Percentiles rank a stretch among this genome's conserved stretches.
These are phyloP conservation scores for Diachrysia chrysitis DNA, from an alignment of 2,888 invertebrate genomes.

Conservation along the genomic window DNA sequence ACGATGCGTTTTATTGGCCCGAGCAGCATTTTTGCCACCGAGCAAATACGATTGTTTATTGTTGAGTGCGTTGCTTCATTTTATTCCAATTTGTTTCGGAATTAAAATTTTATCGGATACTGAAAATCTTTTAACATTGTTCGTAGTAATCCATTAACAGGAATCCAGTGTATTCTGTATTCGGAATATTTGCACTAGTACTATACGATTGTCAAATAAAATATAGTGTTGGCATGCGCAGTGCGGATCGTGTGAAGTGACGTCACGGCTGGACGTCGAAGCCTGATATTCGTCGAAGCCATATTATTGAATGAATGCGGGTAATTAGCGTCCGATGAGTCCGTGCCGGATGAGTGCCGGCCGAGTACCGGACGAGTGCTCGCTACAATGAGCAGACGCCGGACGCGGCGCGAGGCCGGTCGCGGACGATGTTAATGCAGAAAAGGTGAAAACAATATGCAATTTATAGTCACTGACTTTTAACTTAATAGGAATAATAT, in stretches of 20 bases:
- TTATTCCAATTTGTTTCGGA: not conserved
- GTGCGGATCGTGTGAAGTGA: not conserved
- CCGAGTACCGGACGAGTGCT: constrained; percentile 33
- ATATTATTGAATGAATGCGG: constrained; percentile 25
- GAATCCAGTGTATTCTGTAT: not conserved
- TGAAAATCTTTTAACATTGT: not conserved
- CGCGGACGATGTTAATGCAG: not conserved
- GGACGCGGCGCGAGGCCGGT: not conserved
- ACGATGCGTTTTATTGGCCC: not conserved
- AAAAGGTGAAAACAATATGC: constrained; percentile 16
- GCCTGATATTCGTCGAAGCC: no score
- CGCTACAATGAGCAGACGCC: constrained; percentile 20
- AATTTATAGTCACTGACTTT: constrained; percentile 9
- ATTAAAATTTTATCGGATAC: not conserved
- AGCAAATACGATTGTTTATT: not conserved
- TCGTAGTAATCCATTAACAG: not conserved
- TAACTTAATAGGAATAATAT: not conserved
- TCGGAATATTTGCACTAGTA: not conserved
- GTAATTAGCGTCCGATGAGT: constrained; percentile 41
- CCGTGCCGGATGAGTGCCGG: constrained; percentile 13
- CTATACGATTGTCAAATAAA: not conserved
- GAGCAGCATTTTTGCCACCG: not conserved
- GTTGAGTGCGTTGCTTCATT: not conserved
- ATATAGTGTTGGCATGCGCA: not conserved
- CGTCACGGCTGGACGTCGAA: not conserved